Evolutionary conservation across 2,888 invertebrate species (phyloP), one percentile per base, ranked within the genome.

Genomic region (Stenurella melanura): DNA sequence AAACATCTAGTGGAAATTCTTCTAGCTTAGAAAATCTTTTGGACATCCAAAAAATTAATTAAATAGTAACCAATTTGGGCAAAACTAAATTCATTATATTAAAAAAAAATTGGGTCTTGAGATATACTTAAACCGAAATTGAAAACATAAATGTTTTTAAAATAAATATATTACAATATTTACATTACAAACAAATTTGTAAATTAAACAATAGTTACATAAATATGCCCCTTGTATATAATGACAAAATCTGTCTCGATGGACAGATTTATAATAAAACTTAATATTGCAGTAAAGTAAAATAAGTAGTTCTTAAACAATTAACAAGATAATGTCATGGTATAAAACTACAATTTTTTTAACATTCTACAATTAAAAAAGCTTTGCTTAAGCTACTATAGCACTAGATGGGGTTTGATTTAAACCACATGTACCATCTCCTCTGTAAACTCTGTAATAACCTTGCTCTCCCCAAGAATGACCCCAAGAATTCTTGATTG

Each of bases 401-500:
- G 97, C 95, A 78, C 97, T 97, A 73, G 97, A 95, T 19, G 97
- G 96, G 95, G 96, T 97, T 88, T 93, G 92, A 89, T 97, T 97
- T 78, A 99, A 91, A 63, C 99, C 99, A 88, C 99, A 98, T 0
- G 97, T 96, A 75, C 98, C 98, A 87, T 96, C 97, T 12, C 99
- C 99, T 76, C 98, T 93, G 89, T 94, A 99, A 74, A 98, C 95
- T 81, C 97, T 92, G 89, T 98, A 98, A 89, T 98, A 98, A 1
- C 98, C 98, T 91, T 96, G 94, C 89, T 97, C 97, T 56, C 98
- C 98, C 98, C 98, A 98, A 26, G 90, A 90, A 50, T 91, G 88
- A 69, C 98, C 98, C 98, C 98, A 98, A 12, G 97, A 97, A 90
- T 98, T 98, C 91, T 98, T 98, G 38, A 98, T 91, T 78, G 95